Percentiles rank a stretch among this genome's conserved stretches.
These are phyloP conservation scores for Epicauta chinensis DNA, from an alignment of 1,140 invertebrate genomes.

Conservation along the genomic window DNA sequence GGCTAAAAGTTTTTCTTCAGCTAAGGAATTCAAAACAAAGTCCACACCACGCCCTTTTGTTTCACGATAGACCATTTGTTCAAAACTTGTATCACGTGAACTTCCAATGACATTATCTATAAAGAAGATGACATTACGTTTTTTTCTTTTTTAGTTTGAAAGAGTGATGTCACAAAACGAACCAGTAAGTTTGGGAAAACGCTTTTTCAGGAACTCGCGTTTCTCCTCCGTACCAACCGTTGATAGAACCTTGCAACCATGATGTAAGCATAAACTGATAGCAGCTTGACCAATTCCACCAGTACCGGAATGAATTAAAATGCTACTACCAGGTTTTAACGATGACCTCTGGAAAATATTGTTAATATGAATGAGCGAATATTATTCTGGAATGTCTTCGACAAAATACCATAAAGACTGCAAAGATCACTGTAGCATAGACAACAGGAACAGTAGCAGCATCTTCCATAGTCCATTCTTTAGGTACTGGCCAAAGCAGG, in stretches of 20 bases:
- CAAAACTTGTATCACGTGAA: too few species aligned
- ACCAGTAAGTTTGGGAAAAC: conserved; percentile 55
- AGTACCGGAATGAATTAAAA: conserved; percentile 75
- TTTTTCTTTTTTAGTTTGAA: too few species aligned
- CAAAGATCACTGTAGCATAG: too few species aligned
- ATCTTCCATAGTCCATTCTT: conserved; percentile 73
- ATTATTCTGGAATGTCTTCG: too few species aligned
- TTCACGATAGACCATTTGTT: conserved; percentile 54
- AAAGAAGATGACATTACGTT: conserved; percentile 24
- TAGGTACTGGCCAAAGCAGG: conserved; percentile 53
- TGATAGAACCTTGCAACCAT: conserved; percentile 64
- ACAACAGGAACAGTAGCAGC: conserved; percentile 75
- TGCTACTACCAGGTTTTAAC: background rate
- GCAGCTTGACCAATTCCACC: conserved; percentile 83
- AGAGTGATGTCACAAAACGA: too few species aligned
- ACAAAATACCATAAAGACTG: too few species aligned
- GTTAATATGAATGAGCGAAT: too few species aligned
- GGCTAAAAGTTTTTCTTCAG: conserved; percentile 61
- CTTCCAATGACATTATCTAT: conserved; percentile 46
- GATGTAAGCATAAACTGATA: conserved; percentile 67
- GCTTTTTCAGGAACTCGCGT: conserved; percentile 63
- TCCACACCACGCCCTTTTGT: conserved; percentile 60
- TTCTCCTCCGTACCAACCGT: conserved; percentile 77
- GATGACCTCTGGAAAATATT: too few species aligned
- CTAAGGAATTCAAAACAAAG: conserved; percentile 60